Evolutionary conservation across 1,140 invertebrate genomes (phyloP).

Genomic region (Phthorimaea operculella): DNA sequence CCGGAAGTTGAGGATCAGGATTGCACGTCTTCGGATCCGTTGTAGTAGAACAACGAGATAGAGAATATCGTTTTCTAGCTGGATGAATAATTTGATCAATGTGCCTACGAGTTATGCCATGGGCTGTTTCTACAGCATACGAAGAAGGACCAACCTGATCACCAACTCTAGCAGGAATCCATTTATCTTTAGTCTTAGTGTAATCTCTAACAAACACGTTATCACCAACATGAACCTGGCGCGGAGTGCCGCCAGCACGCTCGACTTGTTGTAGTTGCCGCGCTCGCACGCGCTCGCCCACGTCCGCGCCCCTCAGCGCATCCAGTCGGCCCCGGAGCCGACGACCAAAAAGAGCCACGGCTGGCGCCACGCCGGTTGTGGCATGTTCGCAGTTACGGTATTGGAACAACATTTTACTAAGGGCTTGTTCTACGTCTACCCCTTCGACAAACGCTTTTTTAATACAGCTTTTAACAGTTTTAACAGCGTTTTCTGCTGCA

Average conservation of each 20-base stretch:
- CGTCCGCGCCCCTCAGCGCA: not conserved
- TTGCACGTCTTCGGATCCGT: no score
- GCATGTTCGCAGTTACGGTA: slow-evolving; percentile 16
- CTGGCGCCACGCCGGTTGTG: slow-evolving; percentile 14
- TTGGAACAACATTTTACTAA: slow-evolving; percentile 20
- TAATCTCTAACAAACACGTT: not conserved
- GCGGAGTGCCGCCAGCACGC: not conserved
- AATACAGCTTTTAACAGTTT: no score
- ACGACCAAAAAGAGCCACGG: slow-evolving; percentile 5
- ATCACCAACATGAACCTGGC: not conserved
- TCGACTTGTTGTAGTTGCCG: not conserved
- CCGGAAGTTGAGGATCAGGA: no score
- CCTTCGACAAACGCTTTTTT: slow-evolving; percentile 12
- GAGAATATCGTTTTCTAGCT: not conserved
- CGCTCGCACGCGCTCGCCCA: slow-evolving; percentile 3
- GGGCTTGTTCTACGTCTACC: slow-evolving; percentile 1
- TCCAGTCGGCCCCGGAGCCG: not conserved
- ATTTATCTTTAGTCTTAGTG: not conserved
- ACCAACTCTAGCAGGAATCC: not conserved
- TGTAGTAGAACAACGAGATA: no score
- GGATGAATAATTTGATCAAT: not conserved
- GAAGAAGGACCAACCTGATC: not conserved
- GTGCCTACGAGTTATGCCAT: not conserved
- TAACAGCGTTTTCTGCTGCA: slow-evolving; percentile 32
- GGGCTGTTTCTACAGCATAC: not conserved